phyloP scores from a whole-genome alignment of 2,797 vertebrate genomes.

The Sarcophilus harrisii region DNA sequence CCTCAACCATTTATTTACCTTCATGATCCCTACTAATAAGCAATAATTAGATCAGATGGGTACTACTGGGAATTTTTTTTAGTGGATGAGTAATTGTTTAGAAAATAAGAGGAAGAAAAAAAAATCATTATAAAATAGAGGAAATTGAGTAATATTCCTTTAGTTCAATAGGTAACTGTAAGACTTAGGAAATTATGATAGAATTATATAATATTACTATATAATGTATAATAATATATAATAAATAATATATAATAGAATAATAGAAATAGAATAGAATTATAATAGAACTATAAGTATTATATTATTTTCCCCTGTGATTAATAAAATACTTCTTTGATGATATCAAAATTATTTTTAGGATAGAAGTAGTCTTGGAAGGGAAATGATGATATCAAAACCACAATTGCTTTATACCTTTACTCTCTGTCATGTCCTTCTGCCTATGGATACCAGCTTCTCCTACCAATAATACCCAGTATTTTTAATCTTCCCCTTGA shows the following conservation, averaged over 20 bases:
- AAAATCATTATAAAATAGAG: background rate
- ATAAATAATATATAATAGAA: too few species aligned
- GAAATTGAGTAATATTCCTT: constrained; percentile 4
- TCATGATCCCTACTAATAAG: background rate
- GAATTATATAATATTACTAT: too few species aligned
- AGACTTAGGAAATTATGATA: background rate
- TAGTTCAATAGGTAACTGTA: background rate
- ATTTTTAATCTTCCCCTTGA: too few species aligned
- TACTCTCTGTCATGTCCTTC: background rate
- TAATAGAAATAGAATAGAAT: background rate
- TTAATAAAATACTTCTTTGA: background rate
- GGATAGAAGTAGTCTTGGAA: background rate
- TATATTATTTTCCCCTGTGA: background rate
- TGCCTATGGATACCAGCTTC: background rate
- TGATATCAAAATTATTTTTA: background rate
- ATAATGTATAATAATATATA: too few species aligned
- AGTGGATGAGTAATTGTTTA: background rate
- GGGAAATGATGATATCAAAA: background rate
- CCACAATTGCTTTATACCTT: background rate
- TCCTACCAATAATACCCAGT: background rate
- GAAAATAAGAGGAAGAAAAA: background rate
- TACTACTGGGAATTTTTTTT: background rate
- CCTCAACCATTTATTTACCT: background rate
- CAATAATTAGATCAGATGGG: background rate
- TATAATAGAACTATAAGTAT: background rate